phyloP scores from a whole-genome alignment of 2,113 vertebrate species.

The Paralichthys olivaceus region DNA sequence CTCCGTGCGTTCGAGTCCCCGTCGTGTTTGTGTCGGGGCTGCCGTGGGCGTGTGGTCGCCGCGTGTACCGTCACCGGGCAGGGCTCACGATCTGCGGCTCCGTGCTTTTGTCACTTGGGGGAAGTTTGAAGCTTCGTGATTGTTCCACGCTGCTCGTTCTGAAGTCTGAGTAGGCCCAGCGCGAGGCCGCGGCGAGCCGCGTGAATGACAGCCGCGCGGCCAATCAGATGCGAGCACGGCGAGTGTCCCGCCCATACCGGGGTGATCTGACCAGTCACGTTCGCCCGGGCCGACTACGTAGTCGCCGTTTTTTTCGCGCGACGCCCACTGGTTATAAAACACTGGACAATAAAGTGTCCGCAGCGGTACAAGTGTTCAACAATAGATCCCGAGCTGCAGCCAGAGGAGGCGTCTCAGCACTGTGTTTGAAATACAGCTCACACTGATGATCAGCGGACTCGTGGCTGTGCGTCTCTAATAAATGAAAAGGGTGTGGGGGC shows the following conservation, averaged over 20 bases:
- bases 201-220: slow-evolving; percentile 58
- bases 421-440: not conserved
- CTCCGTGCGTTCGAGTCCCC: not conserved
- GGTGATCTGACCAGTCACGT: slow-evolving; percentile 19
- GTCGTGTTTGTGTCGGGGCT: not conserved
- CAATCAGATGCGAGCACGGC: slow-evolving; percentile 34
- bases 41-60: fast-evolving
- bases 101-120: not conserved
- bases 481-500: no score
- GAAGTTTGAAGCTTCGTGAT: slow-evolving; percentile 58
- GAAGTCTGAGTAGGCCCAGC: slow-evolving; percentile 75
- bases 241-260: not conserved
- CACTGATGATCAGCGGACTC: not conserved
- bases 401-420: no score
- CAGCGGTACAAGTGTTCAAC: slow-evolving; percentile 17
- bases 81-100: not conserved
- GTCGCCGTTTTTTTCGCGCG: not conserved
- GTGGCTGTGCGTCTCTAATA: not conserved
- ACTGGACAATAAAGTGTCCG: slow-evolving; percentile 65
- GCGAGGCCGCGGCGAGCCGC: slow-evolving; percentile 62
- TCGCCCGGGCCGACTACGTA: not conserved
- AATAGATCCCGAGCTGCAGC: not conserved
- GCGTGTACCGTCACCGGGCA: not conserved
- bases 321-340: slow-evolving; percentile 74
- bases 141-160: slow-evolving; percentile 59